These are phyloP conservation scores for Crossoptilon crossoptilon DNA, from an alignment of 2,797 vertebrate species.

Conservation along the genomic window DNA sequence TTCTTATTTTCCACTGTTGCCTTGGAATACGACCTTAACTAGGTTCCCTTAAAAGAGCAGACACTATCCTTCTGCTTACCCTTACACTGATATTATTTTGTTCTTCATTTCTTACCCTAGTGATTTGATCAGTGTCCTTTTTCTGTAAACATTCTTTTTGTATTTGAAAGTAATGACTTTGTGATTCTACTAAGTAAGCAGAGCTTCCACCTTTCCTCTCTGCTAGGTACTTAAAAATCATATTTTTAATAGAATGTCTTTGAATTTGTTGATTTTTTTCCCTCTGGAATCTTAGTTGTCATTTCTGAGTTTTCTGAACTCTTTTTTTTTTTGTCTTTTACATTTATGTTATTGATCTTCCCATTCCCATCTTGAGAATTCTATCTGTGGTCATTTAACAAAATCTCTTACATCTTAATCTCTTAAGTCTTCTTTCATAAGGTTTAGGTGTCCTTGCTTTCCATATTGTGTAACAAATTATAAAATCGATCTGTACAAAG, in stretches of 20 bases:
- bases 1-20: no score
- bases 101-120: neutral
- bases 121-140: neutral
- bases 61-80: no score
- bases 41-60: no score
- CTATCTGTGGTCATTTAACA: neutral
- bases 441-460: neutral
- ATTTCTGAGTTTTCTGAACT: neutral
- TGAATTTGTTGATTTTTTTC: neutral
- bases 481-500: neutral
- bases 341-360: neutral
- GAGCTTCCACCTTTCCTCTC: neutral
- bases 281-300: neutral
- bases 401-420: neutral
- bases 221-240: neutral
- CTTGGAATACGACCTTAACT: no score
- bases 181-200: neutral
- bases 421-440: neutral
- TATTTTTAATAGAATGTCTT: neutral
- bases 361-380: neutral
- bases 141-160: neutral
- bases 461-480: neutral
- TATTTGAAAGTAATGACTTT: neutral
- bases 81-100: neutral
- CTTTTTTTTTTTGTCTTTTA: neutral